Evolutionary conservation across 2,797 vertebrate genomes (phyloP).

Genomic region (Eulemur albifrons): DNA sequence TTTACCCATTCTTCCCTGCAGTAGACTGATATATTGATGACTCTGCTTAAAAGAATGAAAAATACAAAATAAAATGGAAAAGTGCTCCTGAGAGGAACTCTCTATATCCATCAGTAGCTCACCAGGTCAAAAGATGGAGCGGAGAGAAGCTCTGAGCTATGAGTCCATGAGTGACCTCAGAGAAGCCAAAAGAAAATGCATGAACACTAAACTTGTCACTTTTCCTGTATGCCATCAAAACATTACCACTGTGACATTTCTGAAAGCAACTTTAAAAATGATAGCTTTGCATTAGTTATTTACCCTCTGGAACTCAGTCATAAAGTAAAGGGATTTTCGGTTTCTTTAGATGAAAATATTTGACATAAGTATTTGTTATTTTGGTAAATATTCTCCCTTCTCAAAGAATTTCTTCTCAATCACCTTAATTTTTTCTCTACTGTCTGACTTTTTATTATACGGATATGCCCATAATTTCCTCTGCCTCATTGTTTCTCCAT

Average conservation of each 20-base stretch:
- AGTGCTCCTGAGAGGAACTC: not conserved
- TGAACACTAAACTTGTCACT: not conserved
- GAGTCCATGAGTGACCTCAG: not conserved
- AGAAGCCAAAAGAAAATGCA: not conserved
- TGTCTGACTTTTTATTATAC: not conserved
- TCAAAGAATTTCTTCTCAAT: not conserved
- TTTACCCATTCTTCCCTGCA: not conserved
- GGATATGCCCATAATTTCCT: not conserved
- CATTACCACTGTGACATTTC: not conserved
- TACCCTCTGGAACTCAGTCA: not conserved
- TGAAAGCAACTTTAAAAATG: not conserved
- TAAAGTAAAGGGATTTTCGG: not conserved
- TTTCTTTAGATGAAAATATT: conserved; percentile 29
- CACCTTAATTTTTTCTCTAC: not conserved
- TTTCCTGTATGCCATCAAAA: not conserved
- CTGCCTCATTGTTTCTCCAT: not conserved
- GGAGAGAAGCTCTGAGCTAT: not conserved
- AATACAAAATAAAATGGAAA: not conserved
- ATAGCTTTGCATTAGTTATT: not conserved
- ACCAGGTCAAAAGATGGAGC: not conserved
- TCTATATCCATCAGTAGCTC: not conserved
- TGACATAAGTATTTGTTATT: not conserved
- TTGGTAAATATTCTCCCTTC: not conserved
- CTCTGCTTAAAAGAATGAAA: not conserved
- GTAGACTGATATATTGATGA: not conserved